phyloP scores from a whole-genome alignment of 2,113 vertebrate species.

The Astur gentilis region DNA sequence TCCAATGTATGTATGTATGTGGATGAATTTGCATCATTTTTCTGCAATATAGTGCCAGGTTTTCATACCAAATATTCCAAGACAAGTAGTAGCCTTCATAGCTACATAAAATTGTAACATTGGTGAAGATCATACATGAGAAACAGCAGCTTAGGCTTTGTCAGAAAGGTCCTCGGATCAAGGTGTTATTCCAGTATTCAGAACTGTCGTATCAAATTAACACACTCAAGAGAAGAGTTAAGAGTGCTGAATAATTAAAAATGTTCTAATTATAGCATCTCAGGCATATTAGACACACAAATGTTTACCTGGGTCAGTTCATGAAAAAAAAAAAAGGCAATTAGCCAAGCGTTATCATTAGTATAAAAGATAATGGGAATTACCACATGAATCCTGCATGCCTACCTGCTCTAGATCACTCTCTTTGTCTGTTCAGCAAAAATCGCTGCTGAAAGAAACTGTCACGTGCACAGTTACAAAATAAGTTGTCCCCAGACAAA shows the following conservation, averaged over 20 bases:
- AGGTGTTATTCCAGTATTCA: background rate
- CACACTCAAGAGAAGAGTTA: background rate
- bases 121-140: background rate
- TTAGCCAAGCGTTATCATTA: background rate
- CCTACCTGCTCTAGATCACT: background rate
- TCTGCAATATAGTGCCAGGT: background rate
- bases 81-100: background rate
- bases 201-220: background rate
- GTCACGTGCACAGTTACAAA: background rate
- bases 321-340: background rate
- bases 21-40: background rate
- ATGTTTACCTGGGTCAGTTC: background rate
- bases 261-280: constrained; percentile 11
- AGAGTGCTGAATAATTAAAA: constrained; percentile 53
- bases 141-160: background rate
- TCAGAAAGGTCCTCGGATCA: background rate
- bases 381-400: background rate
- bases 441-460: background rate
- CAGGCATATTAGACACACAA: background rate
- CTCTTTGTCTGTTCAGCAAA: background rate
- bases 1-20: background rate
- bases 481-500: background rate
- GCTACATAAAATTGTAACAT: background rate
- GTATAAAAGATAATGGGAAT: background rate
- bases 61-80: background rate